Percentiles rank a stretch among this genome's conserved stretches.
Conservation (phyloP, 2,888 invertebrate species). For the Xiphydria camelus region DNA sequence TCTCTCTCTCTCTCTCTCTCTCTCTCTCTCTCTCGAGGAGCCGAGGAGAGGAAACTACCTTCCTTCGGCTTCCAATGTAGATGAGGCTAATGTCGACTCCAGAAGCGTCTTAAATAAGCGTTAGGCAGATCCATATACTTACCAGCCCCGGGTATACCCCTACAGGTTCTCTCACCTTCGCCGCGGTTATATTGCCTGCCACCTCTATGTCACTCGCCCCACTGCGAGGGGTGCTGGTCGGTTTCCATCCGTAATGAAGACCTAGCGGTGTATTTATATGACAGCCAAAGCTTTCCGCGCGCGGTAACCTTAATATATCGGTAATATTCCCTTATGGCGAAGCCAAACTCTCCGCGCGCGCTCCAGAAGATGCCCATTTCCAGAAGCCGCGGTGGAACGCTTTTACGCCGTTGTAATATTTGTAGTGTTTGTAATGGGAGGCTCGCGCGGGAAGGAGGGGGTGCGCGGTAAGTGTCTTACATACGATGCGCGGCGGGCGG, state of each 20-base stretch:
- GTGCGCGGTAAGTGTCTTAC: too few relatives aligned
- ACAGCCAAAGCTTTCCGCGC: constrained; percentile 35
- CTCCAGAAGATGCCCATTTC: not conserved
- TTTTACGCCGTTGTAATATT: too few relatives aligned
- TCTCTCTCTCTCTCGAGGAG: constrained; percentile 2
- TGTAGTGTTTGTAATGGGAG: too few relatives aligned
- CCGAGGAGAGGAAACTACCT: constrained; percentile 31
- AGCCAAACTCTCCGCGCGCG: not conserved
- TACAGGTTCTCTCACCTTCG: constrained; percentile 19
- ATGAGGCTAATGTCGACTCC: constrained; percentile 43
- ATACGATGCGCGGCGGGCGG: too few relatives aligned
- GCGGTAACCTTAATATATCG: constrained; percentile 38
- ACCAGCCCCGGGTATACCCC: constrained; percentile 17
- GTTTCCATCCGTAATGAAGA: constrained; percentile 35
- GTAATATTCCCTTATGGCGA: constrained; percentile 10
- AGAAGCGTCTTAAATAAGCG: constrained; percentile 49
- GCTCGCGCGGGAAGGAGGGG: too few relatives aligned
- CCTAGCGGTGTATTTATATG: constrained; percentile 42
- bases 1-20: constrained; percentile 1
- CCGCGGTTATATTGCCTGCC: constrained; percentile 29
- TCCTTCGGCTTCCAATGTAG: constrained; percentile 40
- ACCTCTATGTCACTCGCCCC: constrained; percentile 26
- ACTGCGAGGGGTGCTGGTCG: not conserved
- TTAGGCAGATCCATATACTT: constrained; percentile 51
- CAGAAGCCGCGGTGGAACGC: not conserved